Evolutionary conservation across 2,888 invertebrate species (phyloP), one percentile per base, ranked within the genome.

Genomic region (Neoscelio sp.): DNA sequence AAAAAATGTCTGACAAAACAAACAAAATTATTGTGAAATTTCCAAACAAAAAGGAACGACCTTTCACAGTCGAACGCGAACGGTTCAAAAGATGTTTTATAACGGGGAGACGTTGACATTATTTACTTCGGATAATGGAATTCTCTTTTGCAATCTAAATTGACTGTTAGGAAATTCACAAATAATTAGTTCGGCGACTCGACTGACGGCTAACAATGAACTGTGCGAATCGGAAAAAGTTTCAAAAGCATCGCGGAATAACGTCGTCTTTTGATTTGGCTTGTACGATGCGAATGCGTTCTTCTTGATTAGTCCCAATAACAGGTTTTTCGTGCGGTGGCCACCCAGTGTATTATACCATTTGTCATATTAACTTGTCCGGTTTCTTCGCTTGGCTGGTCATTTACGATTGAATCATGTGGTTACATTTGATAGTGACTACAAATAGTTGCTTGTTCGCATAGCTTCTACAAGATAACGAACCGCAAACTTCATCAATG

Each of bases 301-400:
- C 42, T 64, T 64, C 68, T 67, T 78, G 75, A 82, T 80, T 80
- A 64, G 77, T 76, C 58, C 40, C 78, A 65, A 80, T 80, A 80
- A 81, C 80, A 79, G 65, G 80, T 80, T 81, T 48, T 30, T 26
- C 62, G 54, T 58, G 26, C 40, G 10, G 50, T 42, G 68, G 7
- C 65, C 74, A 65, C 74, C 77, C 60, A 42, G 58, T 33, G 48
- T 70, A 68, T 65, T 64, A 52, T 44, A 30, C 60, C 68, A 74
- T 80, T 80, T 70, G 77, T 80, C 77, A 77, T 73, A 74, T 71
- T 68, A 68, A 74, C 54, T 73, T 52, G 77, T 44, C 62, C 50
- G 10, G 44, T 48, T 77, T 74, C 65, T 58, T 13, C 58, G 68
- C 68, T 74, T 62, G 38, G 35, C 18, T 67, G 46, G 12, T 67